phyloP scores from a whole-genome alignment of 2,113 vertebrate genomes.

The Zosterops pallidus region DNA sequence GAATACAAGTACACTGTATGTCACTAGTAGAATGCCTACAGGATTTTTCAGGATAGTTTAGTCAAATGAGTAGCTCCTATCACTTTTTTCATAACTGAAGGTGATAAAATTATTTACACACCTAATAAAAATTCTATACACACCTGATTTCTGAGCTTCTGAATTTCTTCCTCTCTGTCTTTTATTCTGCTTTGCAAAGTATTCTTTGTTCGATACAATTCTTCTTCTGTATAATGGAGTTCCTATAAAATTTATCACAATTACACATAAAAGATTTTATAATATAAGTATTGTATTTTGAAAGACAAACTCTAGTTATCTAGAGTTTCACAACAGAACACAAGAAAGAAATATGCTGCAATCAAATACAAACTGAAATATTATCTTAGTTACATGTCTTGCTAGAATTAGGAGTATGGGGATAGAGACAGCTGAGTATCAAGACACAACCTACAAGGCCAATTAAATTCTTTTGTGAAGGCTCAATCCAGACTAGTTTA shows the following conservation, averaged over 20 bases:
- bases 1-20: background rate
- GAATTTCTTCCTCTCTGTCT: conserved; percentile 97
- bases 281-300: background rate
- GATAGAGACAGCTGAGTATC: background rate
- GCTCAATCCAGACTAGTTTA: background rate
- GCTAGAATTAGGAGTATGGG: background rate
- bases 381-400: background rate
- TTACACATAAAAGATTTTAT: background rate
- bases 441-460: background rate
- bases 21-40: background rate
- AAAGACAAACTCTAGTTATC: background rate
- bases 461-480: background rate
- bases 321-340: background rate
- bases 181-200: conserved; percentile 91
- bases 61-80: background rate
- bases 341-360: background rate
- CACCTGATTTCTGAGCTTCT: conserved; percentile 96
- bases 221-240: conserved; percentile 89
- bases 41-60: background rate
- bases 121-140: background rate
- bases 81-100: background rate
- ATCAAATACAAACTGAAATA: background rate
- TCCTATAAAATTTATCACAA: conserved; percentile 76
- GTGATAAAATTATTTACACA: background rate
- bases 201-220: conserved; percentile 87